These are phyloP conservation scores for Machimus atricapillus DNA, from an alignment of 2,888 invertebrate genomes.

Conservation along the genomic window DNA sequence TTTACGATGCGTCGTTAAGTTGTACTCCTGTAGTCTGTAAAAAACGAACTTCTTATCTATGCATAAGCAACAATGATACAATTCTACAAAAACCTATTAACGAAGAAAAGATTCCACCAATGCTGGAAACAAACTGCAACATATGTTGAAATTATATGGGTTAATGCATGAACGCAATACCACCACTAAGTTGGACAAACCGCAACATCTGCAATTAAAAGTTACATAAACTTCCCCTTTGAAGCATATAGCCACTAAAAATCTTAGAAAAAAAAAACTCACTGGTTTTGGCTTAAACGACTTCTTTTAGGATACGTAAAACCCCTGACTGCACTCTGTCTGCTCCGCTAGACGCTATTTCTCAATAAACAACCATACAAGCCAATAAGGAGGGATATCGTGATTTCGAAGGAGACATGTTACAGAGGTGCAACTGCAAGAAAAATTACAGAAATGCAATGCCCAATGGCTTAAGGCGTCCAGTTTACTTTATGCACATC, in stretches of 20 bases:
- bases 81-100: background rate
- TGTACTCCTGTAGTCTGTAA: too few relatives aligned
- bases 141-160: background rate
- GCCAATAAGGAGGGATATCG: background rate
- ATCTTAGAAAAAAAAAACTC: background rate
- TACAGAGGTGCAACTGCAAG: conserved; percentile 1
- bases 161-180: background rate
- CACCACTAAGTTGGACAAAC: background rate
- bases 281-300: background rate
- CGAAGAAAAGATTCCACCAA: background rate
- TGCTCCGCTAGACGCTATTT: background rate
- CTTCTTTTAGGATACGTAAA: background rate
- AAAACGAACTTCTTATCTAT: too few relatives aligned
- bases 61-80: background rate
- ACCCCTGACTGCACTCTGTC: background rate
- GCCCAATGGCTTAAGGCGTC: background rate
- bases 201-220: background rate
- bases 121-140: background rate
- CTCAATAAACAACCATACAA: background rate
- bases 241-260: background rate
- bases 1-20: too few relatives aligned
- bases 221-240: background rate
- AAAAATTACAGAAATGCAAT: conserved; percentile 14
- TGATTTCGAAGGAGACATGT: background rate
- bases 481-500: background rate